These are phyloP conservation scores for Cephus cinctus DNA, from an alignment of 1,140 invertebrate genomes.

Conservation along the genomic window DNA sequence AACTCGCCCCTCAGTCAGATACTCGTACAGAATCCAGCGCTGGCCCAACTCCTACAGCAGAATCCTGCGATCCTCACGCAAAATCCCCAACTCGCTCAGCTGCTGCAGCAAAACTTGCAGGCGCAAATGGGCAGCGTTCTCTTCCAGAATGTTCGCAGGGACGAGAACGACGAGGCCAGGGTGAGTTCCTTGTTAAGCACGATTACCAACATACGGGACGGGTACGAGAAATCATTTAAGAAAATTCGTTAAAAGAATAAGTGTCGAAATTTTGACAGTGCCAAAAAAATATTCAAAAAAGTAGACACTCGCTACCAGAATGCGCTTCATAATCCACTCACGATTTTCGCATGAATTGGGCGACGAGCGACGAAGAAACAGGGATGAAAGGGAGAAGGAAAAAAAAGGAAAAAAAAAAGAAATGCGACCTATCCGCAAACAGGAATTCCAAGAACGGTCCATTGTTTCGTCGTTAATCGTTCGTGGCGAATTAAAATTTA, in stretches of 20 bases:
- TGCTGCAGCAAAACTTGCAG: constrained; percentile 51
- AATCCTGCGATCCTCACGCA: constrained; percentile 48
- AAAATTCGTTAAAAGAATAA: too few species aligned
- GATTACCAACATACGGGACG: too few species aligned
- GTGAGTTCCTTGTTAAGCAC: constrained; percentile 37
- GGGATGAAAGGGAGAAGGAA: neutral
- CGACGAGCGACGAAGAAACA: constrained; percentile 1
- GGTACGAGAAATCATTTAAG: too few species aligned
- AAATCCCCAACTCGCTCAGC: constrained; percentile 48
- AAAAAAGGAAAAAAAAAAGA: neutral
- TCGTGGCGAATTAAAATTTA: constrained; percentile 23
- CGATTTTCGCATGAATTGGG: too few species aligned
- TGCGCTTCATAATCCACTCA: too few species aligned
- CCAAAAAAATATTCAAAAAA: too few species aligned
- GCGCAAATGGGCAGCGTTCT: constrained; percentile 49
- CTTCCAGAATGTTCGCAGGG: constrained; percentile 36
- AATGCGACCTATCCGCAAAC: neutral
- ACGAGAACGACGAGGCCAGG: constrained; percentile 45
- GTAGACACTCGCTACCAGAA: too few species aligned
- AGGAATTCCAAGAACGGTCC: constrained; percentile 15
- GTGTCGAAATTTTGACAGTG: too few species aligned
- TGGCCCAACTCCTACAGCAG: constrained; percentile 49
- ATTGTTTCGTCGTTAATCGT: constrained; percentile 24
- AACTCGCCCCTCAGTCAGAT: constrained; percentile 47
- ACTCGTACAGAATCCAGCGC: constrained; percentile 46